Base-by-base conservation (phyloP, 2,113 vertebrate species). In the Siniperca knerii region DNA sequence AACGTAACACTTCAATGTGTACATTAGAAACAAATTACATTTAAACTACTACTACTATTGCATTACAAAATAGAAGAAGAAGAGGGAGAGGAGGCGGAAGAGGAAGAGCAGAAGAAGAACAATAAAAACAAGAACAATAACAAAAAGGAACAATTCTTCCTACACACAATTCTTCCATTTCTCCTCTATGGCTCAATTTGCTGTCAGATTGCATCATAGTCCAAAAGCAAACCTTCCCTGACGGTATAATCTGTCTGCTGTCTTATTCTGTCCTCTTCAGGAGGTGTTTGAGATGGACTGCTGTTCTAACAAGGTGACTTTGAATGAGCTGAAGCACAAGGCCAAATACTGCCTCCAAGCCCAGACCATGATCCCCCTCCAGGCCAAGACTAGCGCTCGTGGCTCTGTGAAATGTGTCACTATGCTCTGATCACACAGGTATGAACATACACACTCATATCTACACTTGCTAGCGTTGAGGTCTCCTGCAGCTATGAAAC, bases 281-380 rank as follows among this genome's bases (percentile, higher is more conserved):
- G 86, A 93, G 46, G 74, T 79, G 55, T 86, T 82, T 42, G 83
- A 93, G 64, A 50, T 94, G 8, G 15, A 77, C 2, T 88, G 89
- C 57, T 92, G 89, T 37, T 83, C 71, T 1, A 80, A 90, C 37
- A 87, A 89, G 61, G 64, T 95, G 48, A 75, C 75, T 20, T 82
- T 96, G 20, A 79, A 69, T 2, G 16, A 84, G 0, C 79, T 96
- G 55, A 77, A 65, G 8, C 92, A 77, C 48, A 79, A 74, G 42
- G 50, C 75, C 0, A 80, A 77, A 16, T 96, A 95, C 93, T 96
- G 96, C 81, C 67, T 96, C 16, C 89, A 94, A 20, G 95, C 90
- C 4, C 90, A 95, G 86, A 90, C 80, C 4, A 0, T 91, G 5
- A 60, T 92, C 46, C 69, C 81, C 15, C 81, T 37, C 8, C 92